These are phyloP conservation scores for Tetranychus cinnabarinus DNA, from an alignment of 1,140 invertebrate genomes.

Conservation along the genomic window DNA sequence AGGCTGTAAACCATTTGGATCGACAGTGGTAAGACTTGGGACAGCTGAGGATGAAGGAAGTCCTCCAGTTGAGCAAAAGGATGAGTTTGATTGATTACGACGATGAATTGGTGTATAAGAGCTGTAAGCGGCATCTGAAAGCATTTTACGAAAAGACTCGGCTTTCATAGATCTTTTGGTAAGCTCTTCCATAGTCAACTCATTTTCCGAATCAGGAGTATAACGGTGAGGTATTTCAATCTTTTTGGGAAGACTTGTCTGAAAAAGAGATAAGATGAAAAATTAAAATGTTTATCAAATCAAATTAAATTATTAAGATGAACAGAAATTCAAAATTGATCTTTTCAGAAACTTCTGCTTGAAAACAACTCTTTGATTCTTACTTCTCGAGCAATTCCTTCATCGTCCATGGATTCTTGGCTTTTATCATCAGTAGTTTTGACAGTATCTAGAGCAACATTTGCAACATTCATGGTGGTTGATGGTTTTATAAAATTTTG, in stretches of 20 bases:
- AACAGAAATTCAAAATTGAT: background rate
- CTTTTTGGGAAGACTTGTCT: conserved; percentile 55
- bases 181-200: conserved; percentile 49
- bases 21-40: background rate
- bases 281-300: too few relatives aligned
- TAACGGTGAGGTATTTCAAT: conserved; percentile 74
- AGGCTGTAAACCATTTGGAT: background rate
- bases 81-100: background rate
- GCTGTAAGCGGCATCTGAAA: conserved; percentile 34
- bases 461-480: too few relatives aligned
- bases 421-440: too few relatives aligned
- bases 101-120: background rate
- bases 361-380: too few relatives aligned
- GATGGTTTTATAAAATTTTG: too few relatives aligned
- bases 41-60: background rate
- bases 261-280: background rate
- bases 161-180: conserved; percentile 50
- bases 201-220: conserved; percentile 47
- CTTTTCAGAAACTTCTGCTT: background rate
- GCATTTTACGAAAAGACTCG: conserved; percentile 69
- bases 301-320: background rate
- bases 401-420: too few relatives aligned
- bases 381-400: too few relatives aligned
- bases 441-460: too few relatives aligned
- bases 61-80: background rate